phyloP scores from a whole-genome alignment of 2,113 vertebrate species.

The Poeciliopsis retropinna region DNA sequence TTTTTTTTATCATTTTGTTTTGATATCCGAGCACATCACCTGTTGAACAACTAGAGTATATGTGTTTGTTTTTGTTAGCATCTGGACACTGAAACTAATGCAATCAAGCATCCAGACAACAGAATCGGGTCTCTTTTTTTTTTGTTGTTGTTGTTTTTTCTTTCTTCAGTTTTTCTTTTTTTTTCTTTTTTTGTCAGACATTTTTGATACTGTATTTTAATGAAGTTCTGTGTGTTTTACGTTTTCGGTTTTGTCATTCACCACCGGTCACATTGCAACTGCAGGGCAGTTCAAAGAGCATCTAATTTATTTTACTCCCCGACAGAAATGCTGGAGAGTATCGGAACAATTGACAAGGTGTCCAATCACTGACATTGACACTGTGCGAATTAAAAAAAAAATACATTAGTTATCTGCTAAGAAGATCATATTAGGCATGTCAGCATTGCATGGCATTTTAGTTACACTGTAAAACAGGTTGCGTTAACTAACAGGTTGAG shows the following conservation, averaged over 20 bases:
- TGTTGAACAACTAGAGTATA: constrained; percentile 49
- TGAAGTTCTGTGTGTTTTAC: constrained; percentile 60
- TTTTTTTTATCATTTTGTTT: neutral
- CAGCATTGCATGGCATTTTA: constrained; percentile 38
- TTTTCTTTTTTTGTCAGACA: constrained; percentile 32
- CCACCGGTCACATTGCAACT: constrained; percentile 81
- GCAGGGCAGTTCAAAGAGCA: constrained; percentile 85
- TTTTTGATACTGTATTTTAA: constrained; percentile 70
- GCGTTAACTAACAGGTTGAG: neutral
- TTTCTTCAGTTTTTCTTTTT: constrained; percentile 30
- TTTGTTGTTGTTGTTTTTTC: constrained; percentile 21
- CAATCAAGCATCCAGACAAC: constrained; percentile 58
- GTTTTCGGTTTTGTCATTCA: constrained; percentile 61
- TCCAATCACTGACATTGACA: constrained; percentile 74
- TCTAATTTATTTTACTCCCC: constrained; percentile 84
- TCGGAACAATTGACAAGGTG: constrained; percentile 83
- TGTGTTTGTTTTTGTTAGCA: constrained; percentile 42
- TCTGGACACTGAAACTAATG: constrained; percentile 46
- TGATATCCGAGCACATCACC: constrained; percentile 59
- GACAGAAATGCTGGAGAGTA: constrained; percentile 75
- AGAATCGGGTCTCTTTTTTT: constrained; percentile 59
- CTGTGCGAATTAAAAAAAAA: constrained; percentile 71
- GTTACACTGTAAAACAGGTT: constrained; percentile 15
- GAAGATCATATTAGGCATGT: constrained; percentile 23
- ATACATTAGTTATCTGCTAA: constrained; percentile 58